Base-by-base conservation (phyloP, 2,113 vertebrate genomes). In the Oncorhynchus keta region DNA sequence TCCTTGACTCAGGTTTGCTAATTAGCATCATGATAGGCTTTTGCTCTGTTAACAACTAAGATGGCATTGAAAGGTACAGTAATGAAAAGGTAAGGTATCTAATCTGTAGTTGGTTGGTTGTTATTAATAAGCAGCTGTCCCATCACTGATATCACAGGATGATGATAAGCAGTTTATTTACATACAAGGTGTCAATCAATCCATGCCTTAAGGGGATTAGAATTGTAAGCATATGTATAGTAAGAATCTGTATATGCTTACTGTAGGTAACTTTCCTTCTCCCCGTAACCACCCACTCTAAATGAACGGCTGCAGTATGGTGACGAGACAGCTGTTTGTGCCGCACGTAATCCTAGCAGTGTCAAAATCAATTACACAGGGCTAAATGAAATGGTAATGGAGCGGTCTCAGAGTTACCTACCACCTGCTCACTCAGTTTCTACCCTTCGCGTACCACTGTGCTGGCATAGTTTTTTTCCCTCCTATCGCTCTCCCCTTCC, bases 361-460 rank as follows among this genome's bases (percentile, higher is more conserved):
- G 76, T 79, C 74, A 35, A 72, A 81, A 79, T 83, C 83, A 81
- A 79, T 85, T 84, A 85, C 4, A 72, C 55, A 4, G 26, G 22
- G 39, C 39, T 77, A 77, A 83, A 80, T 80, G 45, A 81, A 79
- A 77, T 39, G 68, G 65, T 72, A 64, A 66, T 66, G 65, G 57
- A 39, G 48, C 13, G n/a, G 51, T 59, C 16, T 75, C 51, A 66
- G 68, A 79, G 71, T 75, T 71, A 30, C 68, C 66, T 20, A 13
- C 76, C 82, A 88, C 80, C 84, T 88, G 84, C 82, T 81, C 51
- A 12, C 65, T 65, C n/a, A 49, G 74, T 20, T 70, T 78, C 24
- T 74, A 73, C 51, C 24, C 26, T 68, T 69, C 18, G 68, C 70
- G 35, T 70, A 48, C n/a, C 74, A 24, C 39, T 72, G 45, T 59